Evolutionary conservation across 2,113 vertebrate genomes (phyloP), one percentile per base, ranked within the genome.

Genomic region (Rostratula benghalensis): DNA sequence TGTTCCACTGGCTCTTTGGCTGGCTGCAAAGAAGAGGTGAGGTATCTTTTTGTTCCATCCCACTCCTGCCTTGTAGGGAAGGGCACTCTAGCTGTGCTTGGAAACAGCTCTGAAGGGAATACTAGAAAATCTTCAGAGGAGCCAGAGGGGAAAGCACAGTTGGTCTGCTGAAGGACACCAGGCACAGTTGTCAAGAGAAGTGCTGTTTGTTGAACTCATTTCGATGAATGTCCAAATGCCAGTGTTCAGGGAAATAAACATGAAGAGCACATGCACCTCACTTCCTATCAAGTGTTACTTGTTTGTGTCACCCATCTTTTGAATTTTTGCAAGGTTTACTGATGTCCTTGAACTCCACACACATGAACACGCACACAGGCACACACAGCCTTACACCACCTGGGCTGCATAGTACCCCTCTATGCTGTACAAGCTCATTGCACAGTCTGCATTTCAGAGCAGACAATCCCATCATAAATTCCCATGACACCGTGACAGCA

Each of bases 321-420:
- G 48, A 69, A 56, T 75, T 74, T 83, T 70, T 73, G 23, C 33
- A 69, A 30, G 37, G 46, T 92, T 69, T 90, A 17, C 46, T 43
- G 50, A 12, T 46, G 46, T 33, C 33, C n/a, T 75, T 71, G 64
- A 68, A 10, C 64, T 60, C 73, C 77, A 43, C 14, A 12, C 31
- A 43, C 53, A 23, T 3, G 15, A 53, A 89, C 18, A 50, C 7
- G 33, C 14, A 13, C 33, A 50, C 11, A 33, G 5, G 21, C 15
- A 57, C 4, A 8, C 8, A 0, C 3, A 22, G 31, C 57, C n/a
- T 75, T 20, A 22, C 4, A 6, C 10, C 68, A 8, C 28, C 11
- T 35, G 22, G 67, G 35, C 7, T 11, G 5, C 28, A 19, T 8
- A 0, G 0, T 8, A 27, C 11, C 28, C 23, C 30, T 45, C 19